A percentile compares a stretch with the other conserved stretches of the same genome.
Evolutionary conservation across 1,140 invertebrate species (phyloP).

Genomic region (Trachymyrmex cornetzi): DNA sequence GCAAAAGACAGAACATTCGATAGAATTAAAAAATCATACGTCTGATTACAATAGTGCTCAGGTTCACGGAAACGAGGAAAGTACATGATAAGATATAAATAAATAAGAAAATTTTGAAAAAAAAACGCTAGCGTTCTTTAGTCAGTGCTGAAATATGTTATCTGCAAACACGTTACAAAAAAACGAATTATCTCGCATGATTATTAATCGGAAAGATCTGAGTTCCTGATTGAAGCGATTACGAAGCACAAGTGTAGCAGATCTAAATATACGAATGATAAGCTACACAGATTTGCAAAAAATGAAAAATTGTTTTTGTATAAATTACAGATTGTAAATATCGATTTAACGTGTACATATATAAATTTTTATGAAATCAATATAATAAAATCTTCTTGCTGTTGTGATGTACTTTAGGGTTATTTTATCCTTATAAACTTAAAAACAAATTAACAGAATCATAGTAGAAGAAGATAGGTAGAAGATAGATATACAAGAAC

Average conservation of each 20-base stretch:
- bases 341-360: constrained; percentile 12
- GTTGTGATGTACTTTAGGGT: background rate
- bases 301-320: background rate
- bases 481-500: background rate
- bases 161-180: background rate
- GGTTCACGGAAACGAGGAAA: constrained; percentile 15
- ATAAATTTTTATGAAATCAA: constrained; percentile 38
- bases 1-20: background rate
- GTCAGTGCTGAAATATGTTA: background rate
- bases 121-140: background rate
- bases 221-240: background rate
- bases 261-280: constrained; percentile 3
- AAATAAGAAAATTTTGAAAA: constrained; percentile 10
- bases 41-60: background rate
- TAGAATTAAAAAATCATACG: constrained; percentile 1
- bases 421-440: background rate
- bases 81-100: constrained; percentile 25
- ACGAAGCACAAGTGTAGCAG: background rate
- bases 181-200: constrained; percentile 12
- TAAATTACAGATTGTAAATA: constrained; percentile 35
- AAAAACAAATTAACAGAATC: background rate
- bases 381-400: constrained; percentile 23
- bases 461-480: too few species aligned
- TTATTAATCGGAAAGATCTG: background rate
- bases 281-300: background rate